phyloP scores from a whole-genome alignment of 2,797 vertebrate species.

The Lemur catta region DNA sequence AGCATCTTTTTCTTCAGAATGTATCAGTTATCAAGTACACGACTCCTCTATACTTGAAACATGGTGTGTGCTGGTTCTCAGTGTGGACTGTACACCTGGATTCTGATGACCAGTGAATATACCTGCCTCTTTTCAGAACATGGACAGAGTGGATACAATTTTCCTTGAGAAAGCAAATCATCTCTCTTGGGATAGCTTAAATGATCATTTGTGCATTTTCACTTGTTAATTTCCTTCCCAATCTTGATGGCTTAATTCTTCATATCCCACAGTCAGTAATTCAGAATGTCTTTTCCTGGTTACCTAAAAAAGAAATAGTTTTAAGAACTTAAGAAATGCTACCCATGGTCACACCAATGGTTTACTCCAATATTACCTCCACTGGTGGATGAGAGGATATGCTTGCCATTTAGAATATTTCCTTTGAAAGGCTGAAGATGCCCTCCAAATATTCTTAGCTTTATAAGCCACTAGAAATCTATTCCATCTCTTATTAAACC shows the following conservation, averaged over 20 bases:
- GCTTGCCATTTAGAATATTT: neutral
- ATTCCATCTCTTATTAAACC: neutral
- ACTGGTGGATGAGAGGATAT: neutral
- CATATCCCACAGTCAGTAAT: constrained; percentile 32
- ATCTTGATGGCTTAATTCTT: constrained; percentile 60
- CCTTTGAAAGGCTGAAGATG: neutral
- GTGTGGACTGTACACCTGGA: neutral
- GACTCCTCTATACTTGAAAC: neutral
- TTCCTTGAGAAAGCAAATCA: constrained; percentile 41
- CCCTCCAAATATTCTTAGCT: neutral
- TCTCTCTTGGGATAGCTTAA: constrained; percentile 21
- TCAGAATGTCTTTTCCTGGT: constrained; percentile 55
- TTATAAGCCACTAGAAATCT: neutral
- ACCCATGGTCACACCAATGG: neutral
- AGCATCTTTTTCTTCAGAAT: neutral
- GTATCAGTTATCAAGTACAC: neutral
- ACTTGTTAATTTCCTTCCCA: constrained; percentile 55
- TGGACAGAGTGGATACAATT: neutral
- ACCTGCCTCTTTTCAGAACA: neutral
- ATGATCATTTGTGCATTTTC: neutral
- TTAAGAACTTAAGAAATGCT: constrained; percentile 19
- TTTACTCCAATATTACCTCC: neutral
- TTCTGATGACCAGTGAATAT: neutral
- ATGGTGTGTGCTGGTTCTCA: neutral
- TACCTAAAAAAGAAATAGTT: constrained; percentile 77